Percentiles rank a stretch among this genome's conserved stretches.
phyloP scores from a whole-genome alignment of 1,140 invertebrate species.

The Streblospio benedicti region DNA sequence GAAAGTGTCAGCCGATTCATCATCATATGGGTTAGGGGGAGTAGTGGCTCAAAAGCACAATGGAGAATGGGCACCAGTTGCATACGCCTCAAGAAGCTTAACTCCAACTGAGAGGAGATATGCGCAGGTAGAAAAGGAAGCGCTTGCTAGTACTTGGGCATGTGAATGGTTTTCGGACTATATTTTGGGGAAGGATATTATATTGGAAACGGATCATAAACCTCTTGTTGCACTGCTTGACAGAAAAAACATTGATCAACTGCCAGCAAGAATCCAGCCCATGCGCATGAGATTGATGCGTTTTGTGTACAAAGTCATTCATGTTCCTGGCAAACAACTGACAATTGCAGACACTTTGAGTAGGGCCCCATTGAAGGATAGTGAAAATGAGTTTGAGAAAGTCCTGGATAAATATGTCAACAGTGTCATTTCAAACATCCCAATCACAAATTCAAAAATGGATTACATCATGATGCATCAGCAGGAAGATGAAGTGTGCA shows the following conservation, averaged over 20 bases:
- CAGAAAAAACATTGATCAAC: not conserved
- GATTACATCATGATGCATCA: not conserved
- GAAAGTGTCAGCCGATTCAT: constrained; percentile 27
- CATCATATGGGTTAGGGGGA: constrained; percentile 22
- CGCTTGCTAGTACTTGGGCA: constrained; percentile 47
- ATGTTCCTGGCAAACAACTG: not conserved
- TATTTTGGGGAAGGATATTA: too few relatives aligned
- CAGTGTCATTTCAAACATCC: not conserved
- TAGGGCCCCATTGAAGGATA: not conserved
- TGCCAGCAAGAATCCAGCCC: not conserved
- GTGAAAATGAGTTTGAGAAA: too few relatives aligned
- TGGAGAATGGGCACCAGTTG: constrained; percentile 20
- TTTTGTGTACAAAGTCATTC: not conserved
- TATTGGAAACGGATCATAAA: not conserved
- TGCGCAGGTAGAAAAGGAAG: constrained; percentile 48
- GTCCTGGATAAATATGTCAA: too few relatives aligned
- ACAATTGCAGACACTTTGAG: not conserved
- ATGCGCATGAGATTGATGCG: not conserved
- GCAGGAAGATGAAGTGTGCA: not conserved
- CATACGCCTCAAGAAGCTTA: constrained; percentile 34
- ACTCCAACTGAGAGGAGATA: constrained; percentile 18
- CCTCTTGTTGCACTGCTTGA: not conserved
- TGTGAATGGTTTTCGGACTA: constrained; percentile 26
- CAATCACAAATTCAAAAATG: not conserved
- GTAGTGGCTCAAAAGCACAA: not conserved